Base-by-base conservation (phyloP, 2,113 vertebrate species). In the Pseudopipra pipra region DNA sequence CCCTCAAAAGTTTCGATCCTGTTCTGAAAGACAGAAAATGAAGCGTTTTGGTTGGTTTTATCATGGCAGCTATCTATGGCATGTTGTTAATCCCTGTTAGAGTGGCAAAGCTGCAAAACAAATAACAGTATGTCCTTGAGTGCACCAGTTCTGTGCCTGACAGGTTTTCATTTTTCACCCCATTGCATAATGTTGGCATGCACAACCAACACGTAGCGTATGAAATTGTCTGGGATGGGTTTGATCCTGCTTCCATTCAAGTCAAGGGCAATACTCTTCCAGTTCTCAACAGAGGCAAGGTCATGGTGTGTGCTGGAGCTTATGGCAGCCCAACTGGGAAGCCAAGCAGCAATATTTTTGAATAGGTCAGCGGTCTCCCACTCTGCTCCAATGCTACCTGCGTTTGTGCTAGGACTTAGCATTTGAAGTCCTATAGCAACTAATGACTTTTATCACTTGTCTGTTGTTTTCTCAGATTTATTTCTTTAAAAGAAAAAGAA, bases 81-180 rank as follows among this genome's bases (percentile, higher is more conserved):
- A 77, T 8, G 15, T 91, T 88, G 85, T 87, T 97, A 96, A 96
- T 94, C 67, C 88, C 49, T 89, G 82, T 49, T 89, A 44, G 80
- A 89, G 77, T 44, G 79, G 83, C 82, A 95, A 92, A 86, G 74
- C 89, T 96, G 93, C 52, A 89, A 77, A 96, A 96, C 87, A 97
- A 95, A 86, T 84, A 91, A 79, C 94, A 96, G 68, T 68, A 95
- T 85, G 96, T 97, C 96, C 96, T 96, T 96, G 93, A 75, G 80
- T 82, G 90, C 90, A 95, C 83, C 78, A 93, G 87, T 62, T 87
- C 83, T 90, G 59, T 54, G 94, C 83, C 89, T 88, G 83, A 95
- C 86, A 87, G 85, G 87, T 94, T 95, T 95, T 89, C 66, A 76
- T 95, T 94, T 89, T 95, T 95, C 88, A 78, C 47, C 52, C 59